Base-by-base conservation (phyloP, 2,113 vertebrate genomes). In the Coptodon bakossiorum region DNA sequence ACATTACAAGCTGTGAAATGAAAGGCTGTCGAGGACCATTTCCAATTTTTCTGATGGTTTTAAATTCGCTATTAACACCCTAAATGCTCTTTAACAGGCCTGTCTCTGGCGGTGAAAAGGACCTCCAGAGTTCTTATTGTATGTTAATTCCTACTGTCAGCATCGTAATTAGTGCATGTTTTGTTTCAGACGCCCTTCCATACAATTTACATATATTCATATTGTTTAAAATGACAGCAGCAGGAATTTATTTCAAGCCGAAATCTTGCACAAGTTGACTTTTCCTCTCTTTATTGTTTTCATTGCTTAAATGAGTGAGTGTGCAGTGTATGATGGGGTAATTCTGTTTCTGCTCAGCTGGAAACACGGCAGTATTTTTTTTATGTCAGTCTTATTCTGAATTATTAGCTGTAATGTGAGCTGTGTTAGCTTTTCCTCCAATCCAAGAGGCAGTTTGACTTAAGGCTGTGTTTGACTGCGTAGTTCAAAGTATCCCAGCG, bases 41-140 rank as follows among this genome's bases (percentile, higher is more conserved):
- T 78, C 71, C 43, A 31, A 48, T 50, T 78, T 76, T 94, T 96
- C 96, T 92, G 97, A 97, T 96, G 97, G 96, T 96, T 97, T 97
- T 96, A 96, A 97, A 97, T 97, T 96, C 95, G 96, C 96, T 97
- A 96, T 97, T 97, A 97, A 97, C 97, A 97, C 97, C 97, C 97
- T 95, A 95, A 97, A 97, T 96, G 97, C 96, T 96, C 96, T 97
- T 96, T 97, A 97, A 95, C 96, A 93, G 96, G 97, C 96, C 97
- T 97, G 97, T 97, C 97, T 96, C 57, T 3, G 92, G 94, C 90
- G 79, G 88, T 95, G 86, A 57, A 94, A 92, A 96, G 94, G 97
- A 96, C 97, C 94, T 97, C 96, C 71, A 89, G 95, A 94, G 96
- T 96, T 96, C 93, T 95, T 96, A 96, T 96, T 97, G 96, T 95